These are phyloP conservation scores for Stichodactyla mertensii DNA, from an alignment of 64 coral and sea anemone genomes.

Conservation along the genomic window DNA sequence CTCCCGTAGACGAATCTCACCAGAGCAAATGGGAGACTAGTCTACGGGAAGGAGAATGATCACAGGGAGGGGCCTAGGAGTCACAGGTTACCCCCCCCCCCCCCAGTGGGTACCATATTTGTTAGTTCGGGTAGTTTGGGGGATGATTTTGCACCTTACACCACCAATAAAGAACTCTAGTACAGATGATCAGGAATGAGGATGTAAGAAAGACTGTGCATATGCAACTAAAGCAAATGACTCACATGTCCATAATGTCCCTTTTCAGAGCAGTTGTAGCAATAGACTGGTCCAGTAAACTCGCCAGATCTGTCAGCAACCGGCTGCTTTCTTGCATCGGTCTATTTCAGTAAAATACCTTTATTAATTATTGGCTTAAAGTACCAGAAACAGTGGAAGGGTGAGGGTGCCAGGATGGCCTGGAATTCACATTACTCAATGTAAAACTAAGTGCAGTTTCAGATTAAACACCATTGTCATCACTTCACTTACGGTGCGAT, in stretches of 20 bases:
- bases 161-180: too few relatives aligned
- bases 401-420: too few relatives aligned
- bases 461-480: too few relatives aligned
- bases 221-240: not conserved
- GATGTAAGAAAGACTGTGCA: too few relatives aligned
- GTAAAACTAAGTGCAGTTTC: too few relatives aligned
- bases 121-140: too few relatives aligned
- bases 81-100: not conserved
- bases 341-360: not conserved
- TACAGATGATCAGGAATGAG: too few relatives aligned
- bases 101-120: too few relatives aligned
- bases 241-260: conserved; percentile 72
- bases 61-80: not conserved
- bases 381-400: not conserved
- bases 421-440: too few relatives aligned
- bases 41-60: not conserved
- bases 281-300: conserved; percentile 25
- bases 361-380: not conserved
- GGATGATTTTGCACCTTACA: too few relatives aligned
- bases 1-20: too few relatives aligned
- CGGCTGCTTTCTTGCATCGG: not conserved
- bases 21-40: not conserved
- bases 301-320: conserved; percentile 15
- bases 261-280: conserved; percentile 53
- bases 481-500: conserved; percentile 51